Base-by-base conservation (phyloP, 2,888 invertebrate genomes). In the Stratiomys singularior region DNA sequence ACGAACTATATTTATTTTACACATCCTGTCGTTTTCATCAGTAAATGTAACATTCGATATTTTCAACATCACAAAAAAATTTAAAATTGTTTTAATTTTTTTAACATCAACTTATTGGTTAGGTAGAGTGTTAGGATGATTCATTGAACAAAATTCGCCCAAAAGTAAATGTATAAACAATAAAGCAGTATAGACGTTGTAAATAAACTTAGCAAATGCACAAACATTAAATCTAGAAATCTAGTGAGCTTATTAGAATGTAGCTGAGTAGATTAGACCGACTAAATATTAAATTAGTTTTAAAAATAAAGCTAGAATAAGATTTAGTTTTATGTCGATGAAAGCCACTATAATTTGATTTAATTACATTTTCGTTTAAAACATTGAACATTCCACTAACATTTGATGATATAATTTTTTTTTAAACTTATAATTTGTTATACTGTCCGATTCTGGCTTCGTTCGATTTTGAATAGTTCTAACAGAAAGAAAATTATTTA, bases 161-260 rank as follows among this genome's bases (percentile, higher is more conserved):
- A 37, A 64, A 30, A 66, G 18, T 44, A 37, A 3, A 1, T 4
- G 2, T 9, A 37, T 37, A 37, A 18, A 11, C 37, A 66, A 3
- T 44, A 60, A 60, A 18, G 15, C 52, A 18, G 15, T 60, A n/a
- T 21, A 60, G 21, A 25, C 13, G 18, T 44, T 66, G 69, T 69
- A 46, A 69, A 69, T 69, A 30, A 18, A 15, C 66, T 37, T 37
- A 37, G 37, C 1, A 37, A 27, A 64, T 18, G 69, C 69, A 44
- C 25, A 25, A 69, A 47, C 15, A 23, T 13, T 69, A 69, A 69
- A 46, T 69, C 25, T 69, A 69, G 69, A 47, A n/a, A 69, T 4
- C 69, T 69, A 69, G 69, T 69, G 69, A 69, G 69, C 69, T 69
- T 69, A 69, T 47, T 69, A 69, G 69, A 47, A 1, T 47, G 69